Conservation (phyloP, 2,888 invertebrate species). For the Stegophylla sp. region DNA sequence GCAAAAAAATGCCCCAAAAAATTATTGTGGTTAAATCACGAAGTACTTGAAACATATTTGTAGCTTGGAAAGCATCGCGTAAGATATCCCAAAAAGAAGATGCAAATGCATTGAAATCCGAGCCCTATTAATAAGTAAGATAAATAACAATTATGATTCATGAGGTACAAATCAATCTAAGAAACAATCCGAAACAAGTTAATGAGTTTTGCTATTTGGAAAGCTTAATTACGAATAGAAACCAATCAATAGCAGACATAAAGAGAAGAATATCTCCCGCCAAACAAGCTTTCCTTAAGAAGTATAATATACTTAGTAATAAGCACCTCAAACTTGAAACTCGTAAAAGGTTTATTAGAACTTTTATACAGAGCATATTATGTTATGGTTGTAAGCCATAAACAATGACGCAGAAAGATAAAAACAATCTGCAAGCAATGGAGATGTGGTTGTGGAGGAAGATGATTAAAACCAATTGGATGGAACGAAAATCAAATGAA, state of each 20-base stretch:
- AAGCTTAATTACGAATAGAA: neutral
- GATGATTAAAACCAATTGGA: neutral
- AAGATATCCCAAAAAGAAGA: too few species aligned
- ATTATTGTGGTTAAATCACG: too few species aligned
- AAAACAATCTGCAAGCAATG: neutral
- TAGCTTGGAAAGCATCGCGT: too few species aligned
- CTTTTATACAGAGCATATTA: neutral
- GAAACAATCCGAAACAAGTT: conserved; percentile 20
- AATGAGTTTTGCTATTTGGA: conserved; percentile 4
- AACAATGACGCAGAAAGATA: neutral
- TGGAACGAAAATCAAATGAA: neutral
- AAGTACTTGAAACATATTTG: too few species aligned
- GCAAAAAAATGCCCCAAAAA: too few species aligned
- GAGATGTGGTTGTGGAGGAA: neutral
- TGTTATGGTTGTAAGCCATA: neutral
- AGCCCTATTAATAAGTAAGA: too few species aligned
- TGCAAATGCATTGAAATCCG: too few species aligned
- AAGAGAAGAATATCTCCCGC: too few species aligned
- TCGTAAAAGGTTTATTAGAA: neutral
- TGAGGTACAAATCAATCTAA: conserved; percentile 22
- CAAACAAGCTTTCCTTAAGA: too few species aligned
- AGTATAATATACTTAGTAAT: too few species aligned
- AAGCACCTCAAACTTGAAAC: conserved; percentile 6
- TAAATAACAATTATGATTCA: too few species aligned
- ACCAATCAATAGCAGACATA: neutral